These are phyloP conservation scores for Muscicapa striata DNA, from an alignment of 2,797 vertebrate genomes.

Conservation along the genomic window DNA sequence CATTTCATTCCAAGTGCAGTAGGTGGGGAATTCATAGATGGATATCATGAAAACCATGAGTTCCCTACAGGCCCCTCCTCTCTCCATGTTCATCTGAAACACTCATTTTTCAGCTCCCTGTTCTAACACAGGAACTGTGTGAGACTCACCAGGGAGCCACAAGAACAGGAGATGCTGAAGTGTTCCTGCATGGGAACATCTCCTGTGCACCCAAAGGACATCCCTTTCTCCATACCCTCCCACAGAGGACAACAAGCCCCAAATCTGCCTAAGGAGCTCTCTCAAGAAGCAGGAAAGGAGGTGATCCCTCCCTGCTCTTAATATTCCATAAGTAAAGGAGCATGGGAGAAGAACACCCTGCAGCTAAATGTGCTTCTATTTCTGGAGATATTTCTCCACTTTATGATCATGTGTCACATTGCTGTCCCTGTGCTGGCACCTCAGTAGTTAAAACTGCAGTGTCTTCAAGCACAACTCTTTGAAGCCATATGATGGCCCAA, in stretches of 20 bases:
- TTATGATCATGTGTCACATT: neutral
- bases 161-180: neutral
- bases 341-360: accelerated
- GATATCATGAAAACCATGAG: neutral
- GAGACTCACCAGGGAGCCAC: neutral
- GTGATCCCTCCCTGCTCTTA: neutral
- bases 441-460: accelerated
- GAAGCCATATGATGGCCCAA: neutral
- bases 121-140: neutral
- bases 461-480: neutral
- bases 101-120: neutral
- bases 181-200: neutral
- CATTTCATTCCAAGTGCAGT: neutral
- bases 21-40: neutral
- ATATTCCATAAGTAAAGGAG: neutral
- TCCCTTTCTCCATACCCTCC: neutral
- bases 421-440: neutral
- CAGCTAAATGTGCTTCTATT: neutral
- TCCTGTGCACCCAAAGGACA: neutral
- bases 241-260: neutral
- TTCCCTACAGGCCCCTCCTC: neutral
- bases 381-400: neutral
- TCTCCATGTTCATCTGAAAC: neutral
- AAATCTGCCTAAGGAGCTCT: neutral
- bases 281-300: neutral